Evolutionary conservation across 2,888 invertebrate genomes (phyloP), one percentile per base, ranked within the genome.

Genomic region (Rutpela maculata): DNA sequence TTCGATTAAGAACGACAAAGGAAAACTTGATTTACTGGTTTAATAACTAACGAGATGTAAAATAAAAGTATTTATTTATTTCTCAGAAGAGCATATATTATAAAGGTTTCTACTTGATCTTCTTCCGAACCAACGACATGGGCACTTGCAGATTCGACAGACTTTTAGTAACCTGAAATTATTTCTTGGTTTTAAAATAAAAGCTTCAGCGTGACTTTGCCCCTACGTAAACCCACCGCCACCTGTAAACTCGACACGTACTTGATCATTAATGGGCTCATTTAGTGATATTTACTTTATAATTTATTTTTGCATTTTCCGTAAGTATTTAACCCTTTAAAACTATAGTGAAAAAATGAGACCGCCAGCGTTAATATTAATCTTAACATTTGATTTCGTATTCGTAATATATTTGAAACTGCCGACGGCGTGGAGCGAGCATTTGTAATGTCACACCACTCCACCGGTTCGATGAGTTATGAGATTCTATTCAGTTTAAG

Each of bases 21-120:
- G 69, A 69, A 69, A 69, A 69, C 69, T 69, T 69, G 69, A 69
- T 69, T 69, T 69, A 69, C 69, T 69, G 69, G 69, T 69, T 69
- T 69, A 69, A 69, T 69, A 69, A 57, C 69, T 69, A 69, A 69
- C 69, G 69, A 69, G 69, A 69, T 69, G 69, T 69, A 69, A 67
- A 67, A 67, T 67, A 67, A 69, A 69, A 69, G 69, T 69, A 57
- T 69, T 69, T 69, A 69, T 69, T 69, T 69, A 69, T 69, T 69
- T 69, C 69, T 69, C 69, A 15, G 59, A 69, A 59, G 57, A 69
- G 69, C 57, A 59, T 69, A 59, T 69, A 69, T 57, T 57, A 67
- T 67, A 57, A 59, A 69, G 69, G 59, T 59, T 31, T 67, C 57
- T 31, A 38, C 57, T 69, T 69, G 57, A 59, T 26, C 26, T 59